Base-by-base conservation (phyloP, 64 coral and sea anemone genomes). In the Stichodactyla helianthus region DNA sequence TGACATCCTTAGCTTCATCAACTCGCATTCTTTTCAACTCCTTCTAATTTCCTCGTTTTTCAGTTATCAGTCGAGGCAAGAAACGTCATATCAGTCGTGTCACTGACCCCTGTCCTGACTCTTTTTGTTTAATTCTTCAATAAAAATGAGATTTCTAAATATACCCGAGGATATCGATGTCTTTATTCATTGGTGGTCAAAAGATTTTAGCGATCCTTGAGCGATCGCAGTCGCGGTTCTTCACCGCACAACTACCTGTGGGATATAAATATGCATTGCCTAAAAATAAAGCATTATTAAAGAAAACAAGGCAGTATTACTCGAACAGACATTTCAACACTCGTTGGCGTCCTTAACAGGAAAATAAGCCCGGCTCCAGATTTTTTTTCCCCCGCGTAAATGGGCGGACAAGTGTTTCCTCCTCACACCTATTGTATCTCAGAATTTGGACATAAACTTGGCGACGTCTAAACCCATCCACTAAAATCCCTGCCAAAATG, bases 291-390 rank as follows among this genome's bases (percentile, higher is more conserved):
- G 4, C 68, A 26, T 26, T 11, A 11, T 74, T 74, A 31, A 2
- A 74, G 10, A 74, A 74, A 74, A 74, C 65, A 70, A 70, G 65
- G 14, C 68, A 14, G 12, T 8, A 79, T 81, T 81, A 6, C 19
- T 81, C 19, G 7, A 51, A 15, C 35, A 81, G 52, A 81, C 78
- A 81, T 54, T 52, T 81, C 78, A 81, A 52, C 78, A 81, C 78
- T 50, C 52, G 5, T 53, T 51, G 78, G 78, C 52, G 51, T 81
- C 78, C 53, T 81, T 81, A 81, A 81, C 50, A 81, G 51, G 78
- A 81, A 81, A 51, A 81, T 13, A 26, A 52, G 15, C 52, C 50
- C 28, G 31, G 52, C 50, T 54, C 78, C 78, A 81, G 78, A 81
- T 81, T 81, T 51, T 81, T 81, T 54, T 81, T 31, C 50, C 14